Percentiles rank a stretch among this genome's conserved stretches.
These are phyloP conservation scores for Poliocrania exsul DNA, from an alignment of 2,797 vertebrate species.

Conservation along the genomic window DNA sequence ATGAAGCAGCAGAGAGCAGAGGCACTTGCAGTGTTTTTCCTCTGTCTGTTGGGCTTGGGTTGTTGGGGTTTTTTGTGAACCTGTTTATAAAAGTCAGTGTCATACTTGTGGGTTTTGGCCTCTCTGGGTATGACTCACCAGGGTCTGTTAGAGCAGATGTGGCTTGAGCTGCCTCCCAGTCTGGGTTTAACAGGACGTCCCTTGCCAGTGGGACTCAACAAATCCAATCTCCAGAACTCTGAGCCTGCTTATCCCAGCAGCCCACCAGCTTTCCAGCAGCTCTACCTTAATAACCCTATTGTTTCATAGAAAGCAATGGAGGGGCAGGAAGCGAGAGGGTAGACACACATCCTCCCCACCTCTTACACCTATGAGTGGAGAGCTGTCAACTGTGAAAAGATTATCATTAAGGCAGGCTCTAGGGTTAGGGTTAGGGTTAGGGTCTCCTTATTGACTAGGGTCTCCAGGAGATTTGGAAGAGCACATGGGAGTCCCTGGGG, in stretches of 20 bases:
- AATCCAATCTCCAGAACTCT: fast-evolving
- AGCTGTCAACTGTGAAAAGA: fast-evolving
- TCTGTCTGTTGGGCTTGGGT: background rate
- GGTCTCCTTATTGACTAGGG: no score
- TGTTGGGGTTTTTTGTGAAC: background rate
- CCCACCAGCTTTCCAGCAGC: background rate
- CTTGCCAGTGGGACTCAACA: fast-evolving
- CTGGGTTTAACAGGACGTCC: fast-evolving
- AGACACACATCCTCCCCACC: background rate
- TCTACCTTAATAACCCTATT: background rate
- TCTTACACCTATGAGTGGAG: fast-evolving
- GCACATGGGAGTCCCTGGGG: background rate
- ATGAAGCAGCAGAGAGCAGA: fast-evolving
- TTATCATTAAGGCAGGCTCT: background rate
- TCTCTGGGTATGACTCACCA: background rate
- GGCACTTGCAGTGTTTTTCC: background rate
- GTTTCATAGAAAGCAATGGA: background rate
- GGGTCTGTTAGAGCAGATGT: background rate
- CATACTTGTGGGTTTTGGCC: background rate
- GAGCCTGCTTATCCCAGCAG: background rate
- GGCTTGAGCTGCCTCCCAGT: background rate
- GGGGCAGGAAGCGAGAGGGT: background rate
- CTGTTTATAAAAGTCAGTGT: constrained; percentile 2
- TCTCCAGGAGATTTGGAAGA: background rate
- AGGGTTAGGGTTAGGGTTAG: no score